These are phyloP conservation scores for Tachyglossus aculeatus DNA, from an alignment of 2,797 vertebrate genomes.

Conservation along the genomic window DNA sequence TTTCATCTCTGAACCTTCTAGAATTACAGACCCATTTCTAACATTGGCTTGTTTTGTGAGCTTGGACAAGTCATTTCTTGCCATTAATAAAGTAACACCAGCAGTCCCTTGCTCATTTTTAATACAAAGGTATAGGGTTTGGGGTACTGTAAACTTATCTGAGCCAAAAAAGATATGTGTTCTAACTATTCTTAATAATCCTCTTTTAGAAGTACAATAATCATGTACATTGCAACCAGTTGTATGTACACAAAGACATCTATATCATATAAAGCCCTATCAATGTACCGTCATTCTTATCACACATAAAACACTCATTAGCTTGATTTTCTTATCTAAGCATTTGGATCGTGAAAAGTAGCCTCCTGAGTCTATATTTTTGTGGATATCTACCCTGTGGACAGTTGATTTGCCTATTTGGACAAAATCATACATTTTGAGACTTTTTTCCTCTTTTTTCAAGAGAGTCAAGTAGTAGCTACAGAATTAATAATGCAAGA, in stretches of 20 bases:
- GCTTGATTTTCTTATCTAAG: too few species aligned
- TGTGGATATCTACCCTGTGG: too few species aligned
- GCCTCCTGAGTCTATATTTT: conserved; percentile 25
- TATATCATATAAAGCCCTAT: conserved; percentile 50
- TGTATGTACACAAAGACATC: too few species aligned
- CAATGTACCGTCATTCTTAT: conserved; percentile 46
- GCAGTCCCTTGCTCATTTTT: neutral
- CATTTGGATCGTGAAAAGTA: conserved; percentile 44
- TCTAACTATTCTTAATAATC: conserved; percentile 41
- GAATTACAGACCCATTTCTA: conserved; percentile 7
- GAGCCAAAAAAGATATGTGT: neutral
- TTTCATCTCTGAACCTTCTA: neutral
- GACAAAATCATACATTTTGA: neutral
- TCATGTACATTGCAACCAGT: conserved; percentile 36
- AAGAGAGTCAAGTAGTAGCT: neutral
- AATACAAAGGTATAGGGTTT: neutral
- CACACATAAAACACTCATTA: too few species aligned
- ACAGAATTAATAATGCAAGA: neutral
- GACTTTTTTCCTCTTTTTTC: neutral
- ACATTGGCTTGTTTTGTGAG: neutral
- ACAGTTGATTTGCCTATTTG: neutral
- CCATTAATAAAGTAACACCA: neutral
- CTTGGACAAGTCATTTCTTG: neutral
- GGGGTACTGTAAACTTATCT: neutral
- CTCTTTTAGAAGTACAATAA: conserved; percentile 56